A percentile compares a stretch with the other conserved stretches of the same genome.
These are phyloP conservation scores for Macropus fuliginosus DNA, from an alignment of 2,797 vertebrate genomes.

Conservation along the genomic window DNA sequence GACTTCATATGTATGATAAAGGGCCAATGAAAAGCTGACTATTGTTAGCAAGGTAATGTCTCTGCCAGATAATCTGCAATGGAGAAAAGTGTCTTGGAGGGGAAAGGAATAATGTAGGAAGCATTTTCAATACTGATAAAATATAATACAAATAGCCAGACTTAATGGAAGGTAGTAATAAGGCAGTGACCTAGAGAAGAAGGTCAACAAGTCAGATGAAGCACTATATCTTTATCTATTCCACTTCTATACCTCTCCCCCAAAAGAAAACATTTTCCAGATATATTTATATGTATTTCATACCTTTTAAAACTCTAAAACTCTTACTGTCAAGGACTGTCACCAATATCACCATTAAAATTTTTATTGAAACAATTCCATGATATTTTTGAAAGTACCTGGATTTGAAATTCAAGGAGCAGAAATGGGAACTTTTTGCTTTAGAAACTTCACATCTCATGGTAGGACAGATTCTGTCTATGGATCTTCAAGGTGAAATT, in stretches of 20 bases:
- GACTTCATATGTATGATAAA: not conserved
- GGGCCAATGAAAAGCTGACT: not conserved
- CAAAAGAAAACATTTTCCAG: not conserved
- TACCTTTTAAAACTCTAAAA: not conserved
- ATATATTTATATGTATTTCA: not conserved
- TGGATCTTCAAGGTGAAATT: not conserved
- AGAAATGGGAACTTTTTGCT: not conserved
- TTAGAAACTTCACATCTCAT: not conserved
- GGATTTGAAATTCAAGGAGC: not conserved
- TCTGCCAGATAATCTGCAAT: not conserved
- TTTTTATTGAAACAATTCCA: not conserved
- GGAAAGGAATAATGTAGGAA: not conserved
- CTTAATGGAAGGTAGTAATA: not conserved
- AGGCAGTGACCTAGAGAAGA: not conserved
- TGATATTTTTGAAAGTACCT: no score
- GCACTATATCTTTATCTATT: not conserved
- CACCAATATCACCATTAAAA: not conserved
- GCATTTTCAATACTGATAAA: not conserved
- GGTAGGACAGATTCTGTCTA: not conserved
- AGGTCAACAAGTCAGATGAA: not conserved
- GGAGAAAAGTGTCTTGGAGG: not conserved
- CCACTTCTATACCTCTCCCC: not conserved
- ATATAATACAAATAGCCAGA: not conserved
- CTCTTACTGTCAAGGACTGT: not conserved
- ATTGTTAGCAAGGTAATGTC: not conserved